Conservation (phyloP, 2,888 invertebrate species). For the Rhamnusium bicolor region DNA sequence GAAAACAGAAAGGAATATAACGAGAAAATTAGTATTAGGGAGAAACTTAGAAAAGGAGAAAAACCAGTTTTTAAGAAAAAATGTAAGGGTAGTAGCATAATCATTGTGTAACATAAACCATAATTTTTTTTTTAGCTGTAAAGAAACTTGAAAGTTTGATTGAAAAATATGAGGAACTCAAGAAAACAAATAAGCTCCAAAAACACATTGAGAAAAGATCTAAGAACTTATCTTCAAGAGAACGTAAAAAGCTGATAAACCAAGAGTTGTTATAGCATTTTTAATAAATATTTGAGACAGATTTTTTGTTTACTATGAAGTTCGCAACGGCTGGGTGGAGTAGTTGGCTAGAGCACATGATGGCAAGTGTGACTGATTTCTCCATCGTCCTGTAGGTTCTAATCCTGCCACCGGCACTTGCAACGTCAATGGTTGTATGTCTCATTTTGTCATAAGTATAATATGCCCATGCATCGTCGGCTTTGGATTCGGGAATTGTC, state of each 20-base stretch:
- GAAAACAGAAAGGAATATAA: slow-evolving; percentile 73
- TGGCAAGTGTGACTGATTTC: too few relatives aligned
- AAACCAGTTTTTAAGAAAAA: slow-evolving; percentile 83
- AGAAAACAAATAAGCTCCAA: slow-evolving; percentile 83
- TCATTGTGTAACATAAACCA: neutral
- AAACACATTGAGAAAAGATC: slow-evolving; percentile 87
- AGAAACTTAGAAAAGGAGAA: slow-evolving; percentile 78
- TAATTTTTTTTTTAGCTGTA: slow-evolving; percentile 78
- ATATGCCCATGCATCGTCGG: too few relatives aligned
- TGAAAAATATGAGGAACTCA: slow-evolving; percentile 85
- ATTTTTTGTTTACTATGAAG: too few relatives aligned
- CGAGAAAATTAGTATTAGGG: slow-evolving; percentile 75
- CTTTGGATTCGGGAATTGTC: too few relatives aligned
- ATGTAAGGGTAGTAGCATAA: slow-evolving; percentile 73
- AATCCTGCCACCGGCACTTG: too few relatives aligned
- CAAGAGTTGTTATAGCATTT: neutral
- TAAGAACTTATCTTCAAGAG: slow-evolving; percentile 79
- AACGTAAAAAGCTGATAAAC: slow-evolving; percentile 51
- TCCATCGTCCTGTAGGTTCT: too few relatives aligned
- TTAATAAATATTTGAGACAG: neutral
- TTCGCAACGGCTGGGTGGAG: too few relatives aligned
- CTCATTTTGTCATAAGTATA: too few relatives aligned
- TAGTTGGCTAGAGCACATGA: too few relatives aligned
- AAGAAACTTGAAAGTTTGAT: slow-evolving; percentile 83
- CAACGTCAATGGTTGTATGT: too few relatives aligned